phyloP scores from a whole-genome alignment of 2,113 vertebrate genomes.

The Muscicapa adusta region DNA sequence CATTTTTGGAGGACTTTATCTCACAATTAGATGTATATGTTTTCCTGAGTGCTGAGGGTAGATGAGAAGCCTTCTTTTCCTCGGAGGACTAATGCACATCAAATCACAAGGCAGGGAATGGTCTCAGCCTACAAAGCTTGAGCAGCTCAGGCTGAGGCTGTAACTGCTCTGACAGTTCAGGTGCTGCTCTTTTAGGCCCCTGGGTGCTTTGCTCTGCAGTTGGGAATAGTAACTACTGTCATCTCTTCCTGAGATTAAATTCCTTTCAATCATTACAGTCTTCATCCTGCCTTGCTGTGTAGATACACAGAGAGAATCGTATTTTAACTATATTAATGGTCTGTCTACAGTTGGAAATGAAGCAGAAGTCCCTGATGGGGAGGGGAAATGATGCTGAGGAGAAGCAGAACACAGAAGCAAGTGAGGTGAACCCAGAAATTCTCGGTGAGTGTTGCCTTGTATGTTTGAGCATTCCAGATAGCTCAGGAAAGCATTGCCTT shows the following conservation, averaged over 20 bases:
- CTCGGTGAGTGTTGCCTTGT: slow-evolving; percentile 78
- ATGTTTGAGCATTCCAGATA: not conserved
- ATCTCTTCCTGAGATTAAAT: not conserved
- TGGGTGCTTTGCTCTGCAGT: not conserved
- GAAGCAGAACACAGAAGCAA: slow-evolving; percentile 37
- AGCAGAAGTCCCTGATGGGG: slow-evolving; percentile 85
- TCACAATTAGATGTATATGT: fast-evolving
- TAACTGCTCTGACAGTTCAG: not conserved
- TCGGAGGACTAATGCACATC: not conserved
- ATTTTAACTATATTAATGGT: slow-evolving; percentile 39
- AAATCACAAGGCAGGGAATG: not conserved
- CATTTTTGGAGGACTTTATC: not conserved
- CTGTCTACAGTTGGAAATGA: slow-evolving; percentile 91
- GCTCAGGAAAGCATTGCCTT: not conserved
- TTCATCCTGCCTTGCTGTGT: not conserved
- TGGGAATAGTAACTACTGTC: not conserved
- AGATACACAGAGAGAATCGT: not conserved
- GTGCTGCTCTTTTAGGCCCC: not conserved
- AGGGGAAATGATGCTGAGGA: slow-evolving; percentile 75
- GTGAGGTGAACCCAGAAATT: slow-evolving; percentile 84
- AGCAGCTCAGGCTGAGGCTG: not conserved
- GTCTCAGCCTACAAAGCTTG: not conserved
- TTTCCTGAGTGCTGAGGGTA: not conserved
- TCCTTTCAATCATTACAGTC: not conserved
- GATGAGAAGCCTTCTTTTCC: not conserved